Conservation (phyloP, 2,113 vertebrate species). For the Dromiciops gliroides region DNA sequence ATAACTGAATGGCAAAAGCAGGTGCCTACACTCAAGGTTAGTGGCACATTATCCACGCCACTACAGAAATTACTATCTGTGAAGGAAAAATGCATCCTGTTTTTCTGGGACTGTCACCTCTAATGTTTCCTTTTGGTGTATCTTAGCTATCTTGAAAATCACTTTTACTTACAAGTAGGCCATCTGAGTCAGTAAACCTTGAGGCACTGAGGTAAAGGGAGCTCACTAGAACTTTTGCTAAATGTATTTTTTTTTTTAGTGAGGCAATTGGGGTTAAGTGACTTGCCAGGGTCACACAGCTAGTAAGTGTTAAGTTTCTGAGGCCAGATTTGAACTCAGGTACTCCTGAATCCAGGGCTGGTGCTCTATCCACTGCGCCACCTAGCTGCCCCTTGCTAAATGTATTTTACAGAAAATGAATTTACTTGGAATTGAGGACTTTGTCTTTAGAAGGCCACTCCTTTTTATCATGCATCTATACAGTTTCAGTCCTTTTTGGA, state of each 20-base stretch:
- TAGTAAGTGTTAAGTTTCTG: no score
- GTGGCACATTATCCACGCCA: slow-evolving; percentile 22
- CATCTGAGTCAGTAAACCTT: background rate
- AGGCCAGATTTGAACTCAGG: no score
- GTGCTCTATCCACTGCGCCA: no score
- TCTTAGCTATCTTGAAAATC: slow-evolving; percentile 38
- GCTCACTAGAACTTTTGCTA: slow-evolving; percentile 39
- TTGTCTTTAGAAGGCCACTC: background rate
- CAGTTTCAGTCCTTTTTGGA: slow-evolving; percentile 3
- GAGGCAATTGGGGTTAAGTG: no score
- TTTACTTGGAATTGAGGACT: slow-evolving; percentile 27
- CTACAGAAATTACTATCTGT: slow-evolving; percentile 1
- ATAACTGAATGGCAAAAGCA: slow-evolving; percentile 15
- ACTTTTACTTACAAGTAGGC: slow-evolving; percentile 23
- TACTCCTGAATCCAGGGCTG: no score
- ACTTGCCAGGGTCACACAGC: no score
- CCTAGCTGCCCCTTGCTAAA: no score
- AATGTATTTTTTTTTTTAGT: no score
- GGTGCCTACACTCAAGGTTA: background rate
- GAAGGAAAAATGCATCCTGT: slow-evolving; percentile 19
- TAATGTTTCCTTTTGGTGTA: slow-evolving; percentile 14
- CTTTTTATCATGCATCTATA: background rate
- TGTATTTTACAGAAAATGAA: slow-evolving; percentile 51
- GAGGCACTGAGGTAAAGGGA: slow-evolving; percentile 1
- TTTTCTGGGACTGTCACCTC: background rate